A percentile compares a stretch with the other conserved stretches of the same genome.
phyloP scores from a whole-genome alignment of 92 coral and sea anemone species.

The Porites rus region DNA sequence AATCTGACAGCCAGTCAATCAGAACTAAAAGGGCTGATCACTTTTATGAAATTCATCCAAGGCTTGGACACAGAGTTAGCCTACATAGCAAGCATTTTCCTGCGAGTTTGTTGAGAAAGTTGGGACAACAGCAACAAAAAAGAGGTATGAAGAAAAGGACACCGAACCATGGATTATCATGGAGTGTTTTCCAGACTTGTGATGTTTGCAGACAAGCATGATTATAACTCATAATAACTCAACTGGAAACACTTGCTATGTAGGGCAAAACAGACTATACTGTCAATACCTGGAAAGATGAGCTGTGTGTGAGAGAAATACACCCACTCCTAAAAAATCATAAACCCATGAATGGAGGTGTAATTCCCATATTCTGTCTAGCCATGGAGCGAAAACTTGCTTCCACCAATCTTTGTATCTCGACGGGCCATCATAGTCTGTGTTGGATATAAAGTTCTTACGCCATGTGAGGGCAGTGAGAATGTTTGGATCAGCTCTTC shows the following conservation, averaged over 20 bases:
- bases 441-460: conserved; percentile 63
- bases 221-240: too few species aligned
- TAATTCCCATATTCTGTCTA: conserved; percentile 90
- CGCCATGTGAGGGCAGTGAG: conserved; percentile 94
- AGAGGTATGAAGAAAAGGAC: too few species aligned
- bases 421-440: conserved; percentile 62
- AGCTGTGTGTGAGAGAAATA: conserved; percentile 79
- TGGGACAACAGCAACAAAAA: too few species aligned
- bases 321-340: conserved; percentile 84
- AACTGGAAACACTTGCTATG: too few species aligned
- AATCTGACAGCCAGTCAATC: too few species aligned
- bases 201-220: neutral
- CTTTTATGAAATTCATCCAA: too few species aligned
- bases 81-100: too few species aligned
- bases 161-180: too few species aligned
- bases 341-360: conserved; percentile 94
- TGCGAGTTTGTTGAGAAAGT: too few species aligned
- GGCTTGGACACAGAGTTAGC: too few species aligned
- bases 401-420: conserved; percentile 86
- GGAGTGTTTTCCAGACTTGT: too few species aligned
- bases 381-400: conserved; percentile 68
- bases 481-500: conserved; percentile 91
- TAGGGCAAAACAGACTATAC: neutral
- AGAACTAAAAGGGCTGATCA: too few species aligned
- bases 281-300: conserved; percentile 81